Base-by-base conservation (phyloP, 2,113 vertebrate genomes). In the Microtus montanus region DNA sequence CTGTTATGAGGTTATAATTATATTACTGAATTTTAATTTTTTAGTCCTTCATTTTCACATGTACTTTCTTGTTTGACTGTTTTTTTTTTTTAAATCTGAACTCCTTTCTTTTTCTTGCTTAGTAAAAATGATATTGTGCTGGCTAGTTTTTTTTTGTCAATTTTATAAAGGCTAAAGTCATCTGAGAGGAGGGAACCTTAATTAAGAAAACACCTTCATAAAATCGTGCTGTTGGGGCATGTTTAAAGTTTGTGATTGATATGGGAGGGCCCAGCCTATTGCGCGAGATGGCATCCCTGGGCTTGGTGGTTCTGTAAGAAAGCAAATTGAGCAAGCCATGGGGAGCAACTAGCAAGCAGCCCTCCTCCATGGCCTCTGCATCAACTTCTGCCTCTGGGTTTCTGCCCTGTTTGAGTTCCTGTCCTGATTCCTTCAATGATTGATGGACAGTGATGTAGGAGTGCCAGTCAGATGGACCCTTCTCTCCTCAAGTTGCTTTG, bases 1-100 rank as follows among this genome's bases (percentile, higher is more conserved):
- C 5, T 90, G 85, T 82, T 88, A 12, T 63, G 68, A 87, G 5
- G n/a, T 19, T 70, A 70, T 74, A 79, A 74, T 91, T 87, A 58
- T 49, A 41, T 68, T 91, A 83, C 12, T 87, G 2, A 71, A 87
- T 77, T 87, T 93, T 96, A 70, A 86, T 87, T 93, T 92, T 61
- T 87, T 92, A 2, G 6, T 70, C 73, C 8, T 17, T 90, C 92
- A 41, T 71, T 84, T 84, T 91, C 28, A 84, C 0, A 35, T 80
- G 20, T 22, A 73, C 41, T 95, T 91, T 66, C 63, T 91, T 71
- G 87, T 89, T 92, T 75, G 77, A 17, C 74, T 41, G 38, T 41
- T 41, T 41, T 91, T 85, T 90, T 30, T 54, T 54, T 58, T 58
- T 58, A 5, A 80, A 11, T 77, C 54, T 85, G 47, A 91, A 2